Base-by-base conservation (phyloP, 1,140 invertebrate species). In the Drosophila nigrodunni region DNA sequence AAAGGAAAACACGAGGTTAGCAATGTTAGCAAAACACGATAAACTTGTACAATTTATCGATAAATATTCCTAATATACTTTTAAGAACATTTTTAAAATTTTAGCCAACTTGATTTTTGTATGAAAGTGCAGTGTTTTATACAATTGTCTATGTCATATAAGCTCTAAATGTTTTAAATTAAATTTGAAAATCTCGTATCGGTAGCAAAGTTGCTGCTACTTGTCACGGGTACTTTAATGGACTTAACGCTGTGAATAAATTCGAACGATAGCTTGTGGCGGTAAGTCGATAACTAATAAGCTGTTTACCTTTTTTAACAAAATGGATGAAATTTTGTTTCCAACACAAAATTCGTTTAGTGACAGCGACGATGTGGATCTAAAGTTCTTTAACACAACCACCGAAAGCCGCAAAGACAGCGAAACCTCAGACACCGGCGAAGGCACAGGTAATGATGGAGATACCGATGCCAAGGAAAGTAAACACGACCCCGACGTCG, bases 311-410 rank as follows among this genome's bases (percentile, higher is more conserved):
- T 62, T 43, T 43, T 69, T 11, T 18, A 30, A 41, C 25, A 3
- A 86, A 75, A 90, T 90, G 88, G 88, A 91, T 69, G 73, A 91
- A 82, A 91, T 91, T 49, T 61, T 90, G 3, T 89, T 89, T 77
- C 86, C 80, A 25, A 85, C 78, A 1, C 88, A 87, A 71, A 90
- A 78, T 41, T 81, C 82, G 2, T 47, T 78, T 8, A 86, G 77
- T 34, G 89, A 91, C 46, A 77, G 61, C 39, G 90, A 91, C 46
- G 90, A 91, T 69, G 86, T 76, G 1, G 90, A 90, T 57, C 57
- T 90, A 1, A 90, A 90, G 44, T 90, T 90, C 43, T 90, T 90
- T 47, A 66, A 90, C 8, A 60, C 82, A 8, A 34, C 67, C 30
- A n/a, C 72, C 1, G 73, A 76, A 10, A 80, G 47, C n/a, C 75